These are phyloP conservation scores for Vannuccia rotundouncinata DNA, from an alignment of 2,888 invertebrate genomes.

Conservation along the genomic window DNA sequence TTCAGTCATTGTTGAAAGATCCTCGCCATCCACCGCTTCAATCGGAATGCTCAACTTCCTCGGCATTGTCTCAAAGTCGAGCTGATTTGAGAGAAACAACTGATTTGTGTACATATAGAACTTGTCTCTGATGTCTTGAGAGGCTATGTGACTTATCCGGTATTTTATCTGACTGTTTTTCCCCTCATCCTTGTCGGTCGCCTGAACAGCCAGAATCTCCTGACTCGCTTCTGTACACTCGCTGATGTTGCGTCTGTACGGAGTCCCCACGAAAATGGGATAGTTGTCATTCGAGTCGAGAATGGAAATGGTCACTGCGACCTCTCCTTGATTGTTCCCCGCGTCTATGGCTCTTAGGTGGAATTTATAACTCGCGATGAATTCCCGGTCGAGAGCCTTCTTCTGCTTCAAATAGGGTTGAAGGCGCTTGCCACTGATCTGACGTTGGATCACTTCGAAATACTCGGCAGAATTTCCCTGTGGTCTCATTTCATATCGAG, in stretches of 20 bases:
- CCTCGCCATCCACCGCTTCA: constrained; percentile 31
- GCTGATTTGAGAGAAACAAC: constrained; percentile 29
- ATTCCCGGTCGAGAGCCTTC: constrained; percentile 29
- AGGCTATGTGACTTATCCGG: constrained; percentile 3
- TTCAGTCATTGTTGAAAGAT: constrained; percentile 23
- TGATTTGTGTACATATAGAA: constrained; percentile 25
- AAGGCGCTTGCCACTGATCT: not conserved
- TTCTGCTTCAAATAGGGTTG: constrained; percentile 26
- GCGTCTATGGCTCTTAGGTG: constrained; percentile 25
- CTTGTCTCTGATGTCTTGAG: constrained; percentile 9
- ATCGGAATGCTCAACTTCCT: constrained; percentile 3
- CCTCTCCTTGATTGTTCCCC: constrained; percentile 29
- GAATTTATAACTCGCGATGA: constrained; percentile 5
- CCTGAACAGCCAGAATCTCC: constrained; percentile 17
- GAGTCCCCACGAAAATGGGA: constrained; percentile 21
- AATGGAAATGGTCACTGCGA: not conserved
- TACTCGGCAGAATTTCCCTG: not conserved
- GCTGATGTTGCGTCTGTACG: constrained; percentile 2
- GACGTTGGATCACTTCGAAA: not conserved
- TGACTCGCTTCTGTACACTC: constrained; percentile 25
- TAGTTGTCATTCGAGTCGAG: constrained; percentile 34
- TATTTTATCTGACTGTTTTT: constrained; percentile 27
- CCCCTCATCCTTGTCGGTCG: constrained; percentile 29
- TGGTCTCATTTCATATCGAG: constrained; percentile 19
- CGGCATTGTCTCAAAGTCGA: constrained; percentile 32